These are phyloP conservation scores for Sebastes alutus DNA, from an alignment of 2,797 vertebrate genomes.

Conservation along the genomic window DNA sequence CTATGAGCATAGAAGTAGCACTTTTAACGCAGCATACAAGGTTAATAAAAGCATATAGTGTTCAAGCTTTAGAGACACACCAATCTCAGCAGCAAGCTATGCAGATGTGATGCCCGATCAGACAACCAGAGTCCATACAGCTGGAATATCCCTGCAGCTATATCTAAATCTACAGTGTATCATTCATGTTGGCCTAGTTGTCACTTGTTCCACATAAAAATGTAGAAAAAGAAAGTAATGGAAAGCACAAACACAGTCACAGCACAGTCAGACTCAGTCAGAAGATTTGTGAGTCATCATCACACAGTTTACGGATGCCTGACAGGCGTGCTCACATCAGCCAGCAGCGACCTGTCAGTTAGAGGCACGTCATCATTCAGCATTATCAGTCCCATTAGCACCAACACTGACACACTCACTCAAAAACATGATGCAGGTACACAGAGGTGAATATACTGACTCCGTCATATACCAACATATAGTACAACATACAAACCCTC, in stretches of 20 bases:
- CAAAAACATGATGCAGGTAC: not conserved
- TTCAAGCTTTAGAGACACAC: not conserved
- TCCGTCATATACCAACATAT: not conserved
- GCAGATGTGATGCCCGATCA: not conserved
- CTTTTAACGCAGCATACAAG: too few relatives aligned
- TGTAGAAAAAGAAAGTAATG: not conserved
- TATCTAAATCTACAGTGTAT: not conserved
- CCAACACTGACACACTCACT: not conserved
- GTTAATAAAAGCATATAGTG: not conserved
- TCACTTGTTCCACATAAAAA: not conserved
- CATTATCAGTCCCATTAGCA: constrained; percentile 18
- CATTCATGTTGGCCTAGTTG: not conserved
- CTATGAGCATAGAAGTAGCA: too few relatives aligned
- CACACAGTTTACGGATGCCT: constrained; percentile 23
- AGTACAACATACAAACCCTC: not conserved
- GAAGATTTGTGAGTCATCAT: constrained; percentile 32
- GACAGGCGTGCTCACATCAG: constrained; percentile 18
- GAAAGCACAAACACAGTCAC: not conserved
- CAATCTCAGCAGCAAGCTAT: not conserved
- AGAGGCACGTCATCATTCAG: constrained; percentile 24
- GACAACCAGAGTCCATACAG: not conserved
- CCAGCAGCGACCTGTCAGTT: constrained; percentile 22
- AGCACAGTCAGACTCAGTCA: constrained; percentile 12
- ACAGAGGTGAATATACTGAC: not conserved
- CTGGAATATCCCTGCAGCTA: not conserved